Evolutionary conservation across 2,797 vertebrate species (phyloP).

Genomic region (Halcyon leucocephala): DNA sequence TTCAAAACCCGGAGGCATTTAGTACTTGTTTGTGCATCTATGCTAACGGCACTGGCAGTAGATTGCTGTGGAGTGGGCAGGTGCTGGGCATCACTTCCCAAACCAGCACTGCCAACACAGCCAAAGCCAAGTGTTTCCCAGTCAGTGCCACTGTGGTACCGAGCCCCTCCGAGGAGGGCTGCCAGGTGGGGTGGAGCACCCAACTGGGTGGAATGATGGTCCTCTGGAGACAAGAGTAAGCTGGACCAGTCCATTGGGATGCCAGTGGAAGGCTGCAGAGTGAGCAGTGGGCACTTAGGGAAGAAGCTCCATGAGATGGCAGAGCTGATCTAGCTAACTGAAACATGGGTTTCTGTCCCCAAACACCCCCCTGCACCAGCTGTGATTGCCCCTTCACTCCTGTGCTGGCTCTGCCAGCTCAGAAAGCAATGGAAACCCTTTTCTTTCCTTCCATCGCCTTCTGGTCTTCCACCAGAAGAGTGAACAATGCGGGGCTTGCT

Average conservation of each 20-base stretch:
- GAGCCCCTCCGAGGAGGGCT: neutral
- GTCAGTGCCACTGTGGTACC: neutral
- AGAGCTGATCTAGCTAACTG: neutral
- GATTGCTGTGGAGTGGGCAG: neutral
- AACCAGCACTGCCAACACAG: neutral
- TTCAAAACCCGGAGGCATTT: neutral
- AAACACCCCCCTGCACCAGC: accelerated
- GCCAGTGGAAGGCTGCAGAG: neutral
- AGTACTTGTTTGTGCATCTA: neutral
- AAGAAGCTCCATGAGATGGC: neutral
- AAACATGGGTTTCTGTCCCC: neutral
- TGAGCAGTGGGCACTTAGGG: neutral
- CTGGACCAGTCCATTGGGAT: neutral
- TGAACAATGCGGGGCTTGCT: accelerated
- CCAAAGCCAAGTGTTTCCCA: neutral
- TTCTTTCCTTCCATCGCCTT: neutral
- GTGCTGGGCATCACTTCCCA: neutral
- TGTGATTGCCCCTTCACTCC: neutral
- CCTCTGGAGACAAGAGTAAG: conserved; percentile 15
- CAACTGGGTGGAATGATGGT: neutral
- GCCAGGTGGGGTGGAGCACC: neutral
- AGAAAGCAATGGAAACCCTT: neutral
- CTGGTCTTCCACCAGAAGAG: neutral
- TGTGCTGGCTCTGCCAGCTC: neutral
- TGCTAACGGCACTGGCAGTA: neutral